phyloP scores from a whole-genome alignment of 2,888 invertebrate genomes.

The Malachius bipustulatus region DNA sequence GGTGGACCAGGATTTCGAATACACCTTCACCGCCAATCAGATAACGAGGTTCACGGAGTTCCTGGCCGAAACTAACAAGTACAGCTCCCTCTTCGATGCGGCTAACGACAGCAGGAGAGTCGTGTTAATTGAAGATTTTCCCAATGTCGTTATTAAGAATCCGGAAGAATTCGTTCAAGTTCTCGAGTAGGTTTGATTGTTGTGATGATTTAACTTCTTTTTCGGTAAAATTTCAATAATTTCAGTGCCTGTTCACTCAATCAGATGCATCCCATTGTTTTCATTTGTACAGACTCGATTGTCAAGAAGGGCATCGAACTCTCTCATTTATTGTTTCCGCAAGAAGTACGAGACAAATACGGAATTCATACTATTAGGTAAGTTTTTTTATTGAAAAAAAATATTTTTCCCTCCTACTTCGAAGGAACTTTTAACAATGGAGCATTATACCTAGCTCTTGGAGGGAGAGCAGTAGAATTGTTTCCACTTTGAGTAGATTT shows the following conservation, averaged over 20 bases:
- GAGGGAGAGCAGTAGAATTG: no score
- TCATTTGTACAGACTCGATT: slow-evolving; percentile 57
- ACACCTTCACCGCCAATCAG: slow-evolving; percentile 46
- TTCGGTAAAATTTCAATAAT: slow-evolving; percentile 16
- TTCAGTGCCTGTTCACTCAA: slow-evolving; percentile 47
- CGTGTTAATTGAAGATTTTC: slow-evolving; percentile 69
- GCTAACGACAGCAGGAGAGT: slow-evolving; percentile 45
- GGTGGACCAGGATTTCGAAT: slow-evolving; percentile 50
- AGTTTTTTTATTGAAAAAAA: slow-evolving; percentile 23
- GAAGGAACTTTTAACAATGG: slow-evolving; percentile 1
- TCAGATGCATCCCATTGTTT: slow-evolving; percentile 56
- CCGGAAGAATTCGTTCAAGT: slow-evolving; percentile 52
- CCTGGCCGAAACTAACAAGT: slow-evolving; percentile 65
- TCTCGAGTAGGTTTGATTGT: slow-evolving; percentile 51
- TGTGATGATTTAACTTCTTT: no score
- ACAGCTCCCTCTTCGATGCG: slow-evolving; percentile 41
- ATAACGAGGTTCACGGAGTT: slow-evolving; percentile 62
- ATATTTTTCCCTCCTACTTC: slow-evolving; percentile 5
- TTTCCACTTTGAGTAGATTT: no score
- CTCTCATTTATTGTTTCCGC: slow-evolving; percentile 51
- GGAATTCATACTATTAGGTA: slow-evolving; percentile 56
- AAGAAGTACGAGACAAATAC: slow-evolving; percentile 47
- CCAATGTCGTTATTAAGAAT: slow-evolving; percentile 60
- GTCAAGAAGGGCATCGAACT: slow-evolving; percentile 46
- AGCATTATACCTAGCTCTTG: no score